Base-by-base conservation (phyloP, 1,140 invertebrate genomes). In the Grapholita molesta region DNA sequence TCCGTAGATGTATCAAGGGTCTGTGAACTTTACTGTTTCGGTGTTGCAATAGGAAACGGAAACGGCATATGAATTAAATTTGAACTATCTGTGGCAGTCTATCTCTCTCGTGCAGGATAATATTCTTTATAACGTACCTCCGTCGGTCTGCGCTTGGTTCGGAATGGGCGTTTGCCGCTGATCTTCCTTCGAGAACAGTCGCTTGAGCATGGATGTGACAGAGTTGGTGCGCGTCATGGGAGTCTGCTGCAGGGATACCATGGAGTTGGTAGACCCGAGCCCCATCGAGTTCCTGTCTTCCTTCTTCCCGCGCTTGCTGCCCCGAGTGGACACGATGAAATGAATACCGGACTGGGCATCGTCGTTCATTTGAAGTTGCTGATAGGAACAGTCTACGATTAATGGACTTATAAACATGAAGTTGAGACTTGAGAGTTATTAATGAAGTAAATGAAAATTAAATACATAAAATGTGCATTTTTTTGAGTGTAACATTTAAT, bases 171-270 rank as follows among this genome's bases (percentile, higher is more conserved):
- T 73, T 69, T 78, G 74, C 18, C 81, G 76, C 57, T 92, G 92
- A 12, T 96, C 95, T 42, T 96, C 96, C 52, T 95, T 94, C 52
- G 94, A 96, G 73, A 97, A 96, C 48, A 97, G 86, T 75, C 95
- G 92, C 70, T 95, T 96, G 0, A 97, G 83, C 72, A 96, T 95
- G 9, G 94, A 96, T 0, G 96, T 96, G 7, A 96, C 95, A 0
- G 94, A 95, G 69, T 94, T 95, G 0, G 95, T 94, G 28, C 96
- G 88, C 0, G 95, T 94, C 68, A 97, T 93, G 0, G 95, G 95
- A 92, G 74, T 93, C 85, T 70, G 93, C 81, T 80, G 92, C 74
- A 82, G 89, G 6, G 93, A 85, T 79, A 89, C 72, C 93, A 94
- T 76, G 72, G 93, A 84, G 73, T 83, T 82, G n/a, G 82, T 85